Evolutionary conservation across 1,140 invertebrate species (phyloP).

Genomic region (Ganaspis sp.): DNA sequence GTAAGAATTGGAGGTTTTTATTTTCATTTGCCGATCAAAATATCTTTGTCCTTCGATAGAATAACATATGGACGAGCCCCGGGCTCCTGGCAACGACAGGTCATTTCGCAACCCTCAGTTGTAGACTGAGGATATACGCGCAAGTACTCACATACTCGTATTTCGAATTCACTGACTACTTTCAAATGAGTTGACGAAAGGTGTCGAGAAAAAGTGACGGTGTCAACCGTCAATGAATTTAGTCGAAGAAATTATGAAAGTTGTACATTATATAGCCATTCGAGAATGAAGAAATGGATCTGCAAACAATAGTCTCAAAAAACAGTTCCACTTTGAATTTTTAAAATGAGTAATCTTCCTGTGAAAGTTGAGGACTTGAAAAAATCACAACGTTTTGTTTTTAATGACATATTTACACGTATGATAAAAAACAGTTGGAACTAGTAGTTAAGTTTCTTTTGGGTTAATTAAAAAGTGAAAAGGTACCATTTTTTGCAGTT

Average conservation of each 20-base stretch:
- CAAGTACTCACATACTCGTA: background rate
- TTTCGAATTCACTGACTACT: conserved; percentile 35
- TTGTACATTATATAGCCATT: background rate
- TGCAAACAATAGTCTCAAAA: conserved; percentile 14
- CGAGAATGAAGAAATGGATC: background rate
- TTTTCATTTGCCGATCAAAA: conserved; percentile 26
- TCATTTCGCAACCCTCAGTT: conserved; percentile 15
- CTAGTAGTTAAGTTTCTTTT: too few species aligned
- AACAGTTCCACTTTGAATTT: background rate
- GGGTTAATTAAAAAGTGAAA: too few species aligned
- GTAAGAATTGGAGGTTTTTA: background rate
- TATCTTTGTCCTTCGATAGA: conserved; percentile 36
- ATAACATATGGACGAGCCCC: background rate
- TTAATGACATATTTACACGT: too few species aligned
- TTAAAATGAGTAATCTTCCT: background rate
- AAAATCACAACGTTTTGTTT: too few species aligned
- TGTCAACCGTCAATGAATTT: background rate
- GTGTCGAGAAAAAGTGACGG: conserved; percentile 2
- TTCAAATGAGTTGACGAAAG: conserved; percentile 32
- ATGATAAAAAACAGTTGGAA: too few species aligned
- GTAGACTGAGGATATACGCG: background rate
- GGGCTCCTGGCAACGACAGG: conserved; percentile 19
- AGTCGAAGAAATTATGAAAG: conserved; percentile 23
- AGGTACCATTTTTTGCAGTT: too few species aligned
- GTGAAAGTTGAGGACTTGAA: background rate